Evolutionary conservation across 2,113 vertebrate genomes (phyloP).

Genomic region (Dolichallabes microphthalmus): DNA sequence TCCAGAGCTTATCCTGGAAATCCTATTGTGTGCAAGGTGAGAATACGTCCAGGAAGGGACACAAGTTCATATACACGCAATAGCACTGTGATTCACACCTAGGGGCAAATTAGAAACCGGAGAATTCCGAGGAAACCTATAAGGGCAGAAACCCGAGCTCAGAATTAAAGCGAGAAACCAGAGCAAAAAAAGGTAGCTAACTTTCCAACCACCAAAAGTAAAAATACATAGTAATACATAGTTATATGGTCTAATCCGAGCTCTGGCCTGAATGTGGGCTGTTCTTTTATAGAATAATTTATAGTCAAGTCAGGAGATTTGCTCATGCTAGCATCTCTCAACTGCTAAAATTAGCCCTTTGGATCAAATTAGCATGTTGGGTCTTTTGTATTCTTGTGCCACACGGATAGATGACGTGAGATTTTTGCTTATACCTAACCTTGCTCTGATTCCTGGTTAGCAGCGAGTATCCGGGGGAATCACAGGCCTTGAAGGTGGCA

Average conservation of each 20-base stretch:
- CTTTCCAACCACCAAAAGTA: background rate
- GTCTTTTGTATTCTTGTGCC: background rate
- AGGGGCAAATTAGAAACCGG: background rate
- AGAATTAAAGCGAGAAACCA: background rate
- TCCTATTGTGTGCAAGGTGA: background rate
- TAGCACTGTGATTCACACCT: background rate
- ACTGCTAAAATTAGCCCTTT: background rate
- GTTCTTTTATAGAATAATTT: background rate
- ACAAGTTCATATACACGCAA: background rate
- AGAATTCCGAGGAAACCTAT: background rate
- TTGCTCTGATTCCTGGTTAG: background rate
- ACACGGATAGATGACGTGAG: background rate
- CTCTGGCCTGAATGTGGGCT: background rate
- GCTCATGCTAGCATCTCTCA: slow-evolving; percentile 3
- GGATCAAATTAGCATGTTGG: background rate
- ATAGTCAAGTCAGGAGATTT: background rate
- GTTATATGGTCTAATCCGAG: slow-evolving; percentile 1
- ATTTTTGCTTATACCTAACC: background rate
- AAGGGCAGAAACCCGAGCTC: too few relatives aligned
- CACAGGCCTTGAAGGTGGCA: slow-evolving; percentile 23
- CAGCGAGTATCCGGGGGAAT: background rate
- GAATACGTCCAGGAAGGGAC: background rate
- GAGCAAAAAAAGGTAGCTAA: background rate
- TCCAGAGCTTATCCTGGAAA: background rate
- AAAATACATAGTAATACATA: background rate